Evolutionary conservation across 2,888 invertebrate genomes (phyloP).

Genomic region (Leptinotarsa tumamoca): DNA sequence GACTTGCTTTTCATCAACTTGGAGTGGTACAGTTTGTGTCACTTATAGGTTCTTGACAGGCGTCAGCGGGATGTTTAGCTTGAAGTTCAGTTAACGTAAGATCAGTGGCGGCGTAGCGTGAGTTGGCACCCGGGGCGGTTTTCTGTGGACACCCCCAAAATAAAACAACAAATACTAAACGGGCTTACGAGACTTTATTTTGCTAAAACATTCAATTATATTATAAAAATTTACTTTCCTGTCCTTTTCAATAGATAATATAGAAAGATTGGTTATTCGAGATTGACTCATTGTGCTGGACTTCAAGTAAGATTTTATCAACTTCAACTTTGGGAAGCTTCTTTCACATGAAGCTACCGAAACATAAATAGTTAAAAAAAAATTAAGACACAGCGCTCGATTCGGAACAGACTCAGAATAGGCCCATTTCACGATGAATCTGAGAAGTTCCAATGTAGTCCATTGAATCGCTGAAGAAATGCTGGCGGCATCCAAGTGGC

Average conservation of each 20-base stretch:
- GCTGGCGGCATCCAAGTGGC: constrained; percentile 15
- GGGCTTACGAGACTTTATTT: constrained; percentile 21
- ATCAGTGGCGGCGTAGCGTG: constrained; percentile 15
- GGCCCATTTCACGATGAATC: constrained; percentile 19
- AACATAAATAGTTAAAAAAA: constrained; percentile 25
- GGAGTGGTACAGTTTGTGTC: no score
- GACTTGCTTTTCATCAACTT: no score
- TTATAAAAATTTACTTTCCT: constrained; percentile 21
- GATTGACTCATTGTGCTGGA: constrained; percentile 21
- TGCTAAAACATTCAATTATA: constrained; percentile 25
- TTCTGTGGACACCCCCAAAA: constrained; percentile 22
- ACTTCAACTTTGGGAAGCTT: constrained; percentile 10
- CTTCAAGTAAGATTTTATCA: constrained; percentile 24
- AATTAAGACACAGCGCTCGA: neutral
- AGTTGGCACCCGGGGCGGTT: constrained; percentile 25
- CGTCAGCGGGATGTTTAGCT: no score
- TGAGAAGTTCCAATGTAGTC: constrained; percentile 19
- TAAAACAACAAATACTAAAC: constrained; percentile 17
- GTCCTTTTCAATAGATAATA: constrained; percentile 22
- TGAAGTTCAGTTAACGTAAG: no score
- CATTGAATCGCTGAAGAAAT: neutral
- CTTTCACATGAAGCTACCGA: constrained; percentile 21
- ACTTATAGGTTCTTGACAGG: no score
- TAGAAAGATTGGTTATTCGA: constrained; percentile 24
- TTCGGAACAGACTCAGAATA: constrained; percentile 28